Conservation (phyloP, 2,797 vertebrate species). For the Margarornis squamiger region DNA sequence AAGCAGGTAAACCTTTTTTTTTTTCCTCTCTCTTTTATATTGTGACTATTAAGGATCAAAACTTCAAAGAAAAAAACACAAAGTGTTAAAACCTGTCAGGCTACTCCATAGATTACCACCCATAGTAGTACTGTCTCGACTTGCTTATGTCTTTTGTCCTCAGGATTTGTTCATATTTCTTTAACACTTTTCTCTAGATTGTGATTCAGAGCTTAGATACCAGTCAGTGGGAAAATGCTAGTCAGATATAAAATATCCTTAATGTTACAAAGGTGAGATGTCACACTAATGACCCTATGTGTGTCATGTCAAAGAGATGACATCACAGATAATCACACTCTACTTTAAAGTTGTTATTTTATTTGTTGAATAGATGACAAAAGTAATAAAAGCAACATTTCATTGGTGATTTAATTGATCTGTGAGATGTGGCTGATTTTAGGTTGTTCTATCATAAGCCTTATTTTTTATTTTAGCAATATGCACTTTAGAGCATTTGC, state of each 20-base stretch:
- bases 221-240: neutral
- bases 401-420: neutral
- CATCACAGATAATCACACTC: neutral
- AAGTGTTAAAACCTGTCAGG: neutral
- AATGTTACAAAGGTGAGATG: neutral
- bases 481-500: neutral
- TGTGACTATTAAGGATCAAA: neutral
- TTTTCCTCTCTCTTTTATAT: neutral
- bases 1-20: slow-evolving; percentile 74
- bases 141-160: neutral
- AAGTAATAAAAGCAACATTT: neutral
- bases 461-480: neutral
- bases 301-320: neutral
- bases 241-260: neutral
- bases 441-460: neutral
- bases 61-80: neutral
- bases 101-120: neutral
- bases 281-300: neutral
- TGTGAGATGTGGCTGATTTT: neutral
- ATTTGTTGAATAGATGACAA: neutral
- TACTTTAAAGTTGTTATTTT: neutral
- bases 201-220: neutral
- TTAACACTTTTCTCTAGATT: neutral
- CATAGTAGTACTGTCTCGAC: neutral
- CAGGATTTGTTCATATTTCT: neutral